Percentiles rank a stretch among this genome's conserved stretches.
phyloP scores from a whole-genome alignment of 2,113 vertebrate genomes.

The Oenanthe melanoleuca region DNA sequence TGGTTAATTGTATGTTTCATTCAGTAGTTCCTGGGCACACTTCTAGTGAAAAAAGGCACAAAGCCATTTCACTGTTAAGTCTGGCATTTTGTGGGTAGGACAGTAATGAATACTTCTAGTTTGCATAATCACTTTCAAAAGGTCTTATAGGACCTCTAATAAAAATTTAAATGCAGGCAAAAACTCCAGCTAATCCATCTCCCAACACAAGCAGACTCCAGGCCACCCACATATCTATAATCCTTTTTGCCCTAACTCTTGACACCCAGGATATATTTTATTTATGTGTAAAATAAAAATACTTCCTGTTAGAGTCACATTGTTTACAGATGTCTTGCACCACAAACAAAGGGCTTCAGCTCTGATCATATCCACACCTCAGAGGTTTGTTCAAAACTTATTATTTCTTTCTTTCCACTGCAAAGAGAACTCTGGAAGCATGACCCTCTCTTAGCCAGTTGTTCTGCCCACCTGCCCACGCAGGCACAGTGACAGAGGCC shows the following conservation, averaged over 20 bases:
- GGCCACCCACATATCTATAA: neutral
- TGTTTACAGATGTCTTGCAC: neutral
- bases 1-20: neutral
- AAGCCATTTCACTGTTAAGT: neutral
- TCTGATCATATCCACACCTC: neutral
- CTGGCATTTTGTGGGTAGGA: neutral
- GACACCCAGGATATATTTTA: neutral
- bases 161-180: neutral
- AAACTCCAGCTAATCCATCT: neutral
- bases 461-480: neutral
- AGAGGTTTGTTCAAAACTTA: neutral
- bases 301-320: neutral
- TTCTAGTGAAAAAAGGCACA: neutral
- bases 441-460: neutral
- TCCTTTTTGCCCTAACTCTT: neutral
- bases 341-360: neutral
- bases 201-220: neutral
- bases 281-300: neutral
- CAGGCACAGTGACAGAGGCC: neutral
- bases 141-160: neutral
- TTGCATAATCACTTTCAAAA: neutral
- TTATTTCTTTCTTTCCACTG: neutral
- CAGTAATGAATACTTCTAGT: neutral
- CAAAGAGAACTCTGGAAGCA: neutral
- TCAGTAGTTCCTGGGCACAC: neutral